phyloP scores from a whole-genome alignment of 2,797 vertebrate species.

The Anabacerthia variegaticeps region DNA sequence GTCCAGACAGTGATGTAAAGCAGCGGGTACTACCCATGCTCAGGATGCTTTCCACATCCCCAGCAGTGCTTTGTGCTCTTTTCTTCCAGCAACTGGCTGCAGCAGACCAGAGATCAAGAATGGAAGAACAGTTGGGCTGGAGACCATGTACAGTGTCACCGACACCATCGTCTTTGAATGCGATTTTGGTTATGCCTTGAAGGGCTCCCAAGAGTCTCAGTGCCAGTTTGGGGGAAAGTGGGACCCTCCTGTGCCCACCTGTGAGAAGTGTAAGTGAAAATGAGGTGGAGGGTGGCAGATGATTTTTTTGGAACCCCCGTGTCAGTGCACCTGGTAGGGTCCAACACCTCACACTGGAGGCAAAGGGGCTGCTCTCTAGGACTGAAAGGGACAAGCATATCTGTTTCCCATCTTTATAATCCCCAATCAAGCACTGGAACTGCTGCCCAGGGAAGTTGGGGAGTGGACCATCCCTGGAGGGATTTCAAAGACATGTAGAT shows the following conservation, averaged over 20 bases:
- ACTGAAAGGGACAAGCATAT: neutral
- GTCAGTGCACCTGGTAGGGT: neutral
- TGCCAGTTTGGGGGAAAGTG: conserved; percentile 64
- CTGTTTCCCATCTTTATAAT: neutral
- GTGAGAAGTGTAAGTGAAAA: conserved; percentile 69
- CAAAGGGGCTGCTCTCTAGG: neutral
- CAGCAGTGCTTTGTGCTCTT: neutral
- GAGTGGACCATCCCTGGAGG: neutral
- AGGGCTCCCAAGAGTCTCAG: conserved; percentile 71
- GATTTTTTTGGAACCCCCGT: neutral
- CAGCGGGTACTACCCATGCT: neutral
- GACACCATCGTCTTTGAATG: conserved; percentile 25
- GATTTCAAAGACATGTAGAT: neutral
- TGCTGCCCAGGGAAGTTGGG: neutral
- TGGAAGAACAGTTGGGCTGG: neutral
- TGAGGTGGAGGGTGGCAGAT: neutral
- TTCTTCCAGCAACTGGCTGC: conserved; percentile 68
- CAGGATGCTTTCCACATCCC: neutral
- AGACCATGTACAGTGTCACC: neutral
- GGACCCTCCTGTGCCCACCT: conserved; percentile 71
- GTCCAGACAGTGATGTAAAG: neutral
- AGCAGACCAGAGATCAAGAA: conserved; percentile 25
- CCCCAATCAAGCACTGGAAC: neutral
- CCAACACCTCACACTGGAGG: neutral
- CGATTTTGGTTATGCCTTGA: conserved; percentile 60